Evolutionary conservation across 2,888 invertebrate species (phyloP), one percentile per base, ranked within the genome.

Genomic region (Ernsta delagoae): DNA sequence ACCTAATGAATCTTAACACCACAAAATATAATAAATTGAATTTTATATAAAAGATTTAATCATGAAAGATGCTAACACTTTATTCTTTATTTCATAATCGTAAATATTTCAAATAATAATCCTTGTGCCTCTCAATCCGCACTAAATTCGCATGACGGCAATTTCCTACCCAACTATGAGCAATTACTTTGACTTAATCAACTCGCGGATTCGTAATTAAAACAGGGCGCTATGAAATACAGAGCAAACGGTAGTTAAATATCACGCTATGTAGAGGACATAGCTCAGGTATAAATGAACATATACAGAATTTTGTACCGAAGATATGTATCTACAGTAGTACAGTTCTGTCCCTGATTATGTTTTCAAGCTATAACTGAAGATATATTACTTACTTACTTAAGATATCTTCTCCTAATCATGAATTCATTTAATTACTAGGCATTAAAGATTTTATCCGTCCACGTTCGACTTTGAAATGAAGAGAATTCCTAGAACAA

Each of bases 151-250:
- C 56, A 45, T 61, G 67, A 48, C 48, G 48, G 61, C 61, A 56
- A 56, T 67, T 67, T 57, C 66, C 61, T 48, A 56, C 5, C 67
- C 66, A 70, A 68, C 67, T 70, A 61, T 70, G 71, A 64, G 9
- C 53, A 68, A 72, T 70, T 70, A 70, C 64, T 70, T 71, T 70
- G 71, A 70, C 67, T 70, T 71, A 71, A 71, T 71, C 64, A 71
- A 53, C 53, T 53, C 53, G 53, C 53, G 53, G 53, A 71, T 60
- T 64, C 67, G 67, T 61, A 71, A 71, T 71, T 71, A 71, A 60
- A 70, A 70, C 61, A 59, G 67, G 65, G 59, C 64, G 67, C 67
- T 59, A 43, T 24, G 64, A 59, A 59, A 41, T 53, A 71, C 65
- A 70, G 64, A 59, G 60, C 50, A 64, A 53, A 31, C 31, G 12